These are phyloP conservation scores for Puffinus mauretanicus DNA, from an alignment of 2,113 vertebrate genomes.

Conservation along the genomic window DNA sequence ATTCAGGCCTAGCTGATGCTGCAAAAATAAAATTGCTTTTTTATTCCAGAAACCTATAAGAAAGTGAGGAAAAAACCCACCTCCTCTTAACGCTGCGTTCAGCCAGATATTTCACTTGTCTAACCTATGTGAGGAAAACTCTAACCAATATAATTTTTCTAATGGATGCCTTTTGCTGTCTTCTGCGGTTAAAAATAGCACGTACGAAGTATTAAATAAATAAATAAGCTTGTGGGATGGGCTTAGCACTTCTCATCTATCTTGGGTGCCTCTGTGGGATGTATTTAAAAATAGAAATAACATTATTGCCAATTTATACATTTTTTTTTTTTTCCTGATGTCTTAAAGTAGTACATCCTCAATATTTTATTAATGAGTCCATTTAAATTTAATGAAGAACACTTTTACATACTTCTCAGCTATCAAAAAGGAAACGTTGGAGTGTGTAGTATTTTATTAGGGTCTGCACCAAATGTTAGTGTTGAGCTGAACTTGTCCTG, in stretches of 20 bases:
- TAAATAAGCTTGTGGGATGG: conserved; percentile 58
- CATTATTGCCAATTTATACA: conserved; percentile 8
- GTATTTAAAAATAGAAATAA: conserved; percentile 63
- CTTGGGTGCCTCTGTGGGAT: conserved; percentile 59
- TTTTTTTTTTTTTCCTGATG: background rate
- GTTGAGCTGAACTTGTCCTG: background rate
- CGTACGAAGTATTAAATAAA: conserved; percentile 51
- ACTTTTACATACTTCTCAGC: background rate
- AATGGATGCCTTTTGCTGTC: conserved; percentile 44
- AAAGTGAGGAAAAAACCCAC: background rate
- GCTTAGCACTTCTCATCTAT: conserved; percentile 64
- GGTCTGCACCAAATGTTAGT: background rate
- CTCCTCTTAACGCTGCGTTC: background rate
- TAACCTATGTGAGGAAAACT: background rate
- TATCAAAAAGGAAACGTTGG: background rate
- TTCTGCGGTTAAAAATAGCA: conserved; percentile 47
- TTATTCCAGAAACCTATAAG: background rate
- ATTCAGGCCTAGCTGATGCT: background rate
- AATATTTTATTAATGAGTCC: conserved; percentile 44
- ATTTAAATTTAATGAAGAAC: conserved; percentile 26
- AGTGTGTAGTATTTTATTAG: background rate
- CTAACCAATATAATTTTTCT: background rate
- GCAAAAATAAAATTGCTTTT: conserved; percentile 7
- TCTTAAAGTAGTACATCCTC: conserved; percentile 54
- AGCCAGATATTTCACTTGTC: background rate